Evolutionary conservation across 2,888 invertebrate genomes (phyloP).

Genomic region (Digitonthophagus gazella): DNA sequence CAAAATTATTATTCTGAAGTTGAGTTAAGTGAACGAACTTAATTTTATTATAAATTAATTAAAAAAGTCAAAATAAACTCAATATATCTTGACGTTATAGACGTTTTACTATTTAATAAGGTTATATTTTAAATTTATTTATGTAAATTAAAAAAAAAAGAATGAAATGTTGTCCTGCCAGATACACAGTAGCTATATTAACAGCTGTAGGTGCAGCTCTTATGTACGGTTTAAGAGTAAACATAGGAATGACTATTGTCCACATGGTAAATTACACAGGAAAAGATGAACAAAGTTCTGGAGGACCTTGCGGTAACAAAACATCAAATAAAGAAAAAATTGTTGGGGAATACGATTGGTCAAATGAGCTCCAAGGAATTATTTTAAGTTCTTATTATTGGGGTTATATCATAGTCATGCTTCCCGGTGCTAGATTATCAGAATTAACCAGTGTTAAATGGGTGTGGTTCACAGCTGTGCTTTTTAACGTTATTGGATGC

Average conservation of each 20-base stretch:
- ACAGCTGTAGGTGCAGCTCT: background rate
- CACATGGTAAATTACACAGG: background rate
- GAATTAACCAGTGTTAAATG: background rate
- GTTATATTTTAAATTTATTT: too few species aligned
- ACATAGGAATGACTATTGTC: background rate
- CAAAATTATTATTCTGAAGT: background rate
- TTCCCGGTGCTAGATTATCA: background rate
- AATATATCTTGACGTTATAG: too few species aligned
- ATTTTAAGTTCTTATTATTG: background rate
- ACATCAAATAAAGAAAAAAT: background rate
- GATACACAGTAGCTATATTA: background rate
- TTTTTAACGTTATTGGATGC: background rate
- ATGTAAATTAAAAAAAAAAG: background rate
- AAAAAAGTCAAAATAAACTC: too few species aligned
- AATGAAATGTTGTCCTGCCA: background rate
- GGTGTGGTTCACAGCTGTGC: background rate
- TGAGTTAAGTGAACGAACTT: background rate
- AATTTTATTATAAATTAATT: too few species aligned
- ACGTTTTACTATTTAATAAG: too few species aligned
- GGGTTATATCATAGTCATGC: background rate
- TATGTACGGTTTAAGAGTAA: background rate
- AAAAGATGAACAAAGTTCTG: background rate
- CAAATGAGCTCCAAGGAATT: background rate
- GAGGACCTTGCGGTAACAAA: background rate
- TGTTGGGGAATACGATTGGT: background rate